Evolutionary conservation across 2,797 vertebrate genomes (phyloP), one percentile per base, ranked within the genome.

Genomic region (Helarctos malayanus): DNA sequence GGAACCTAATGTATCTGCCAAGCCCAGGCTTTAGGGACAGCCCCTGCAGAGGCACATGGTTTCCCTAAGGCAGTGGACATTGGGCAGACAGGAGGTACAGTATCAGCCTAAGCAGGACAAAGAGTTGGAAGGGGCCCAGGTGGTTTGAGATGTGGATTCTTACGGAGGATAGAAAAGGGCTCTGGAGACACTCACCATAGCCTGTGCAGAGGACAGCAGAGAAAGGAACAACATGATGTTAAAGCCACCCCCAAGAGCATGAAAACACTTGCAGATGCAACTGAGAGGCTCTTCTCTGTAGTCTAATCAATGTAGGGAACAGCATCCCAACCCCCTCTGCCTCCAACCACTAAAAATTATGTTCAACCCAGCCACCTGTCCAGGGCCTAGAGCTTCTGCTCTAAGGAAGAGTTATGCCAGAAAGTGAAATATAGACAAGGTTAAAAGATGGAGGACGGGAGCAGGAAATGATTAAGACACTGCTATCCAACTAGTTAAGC

Each of bases 161-260:
- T 76, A 85, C 1, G 81, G 29, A 93, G 84, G 73, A 80, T n/a
- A 23, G 79, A 68, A 82, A 76, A 19, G 91, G 87, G 69, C 41
- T 97, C 85, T 96, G 89, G 90, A 93, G 63, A 92, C 98, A 99
- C 99, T 99, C 99, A 99, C 99, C 99, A 99, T 99, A 98, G 99
- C 99, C 99, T 99, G 99, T 95, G 97, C 98, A 99, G 98, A 99
- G 99, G 99, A 99, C 98, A 98, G 99, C 99, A 98, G 99, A 99
- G 99, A 99, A 99, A 99, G 99, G 98, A 99, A 99, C 98, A 98
- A 99, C 98, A 99, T 98, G 96, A 98, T 88, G 97, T 99, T 99
- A 99, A 99, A 99, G 98, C 84, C 75, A 71, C 45, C 32, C 63
- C 3, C 38, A 92, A 79, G 12, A 84, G 85, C 87, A 97, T 10